These are phyloP conservation scores for Neodiprion virginianus DNA, from an alignment of 1,140 invertebrate genomes.

Conservation along the genomic window DNA sequence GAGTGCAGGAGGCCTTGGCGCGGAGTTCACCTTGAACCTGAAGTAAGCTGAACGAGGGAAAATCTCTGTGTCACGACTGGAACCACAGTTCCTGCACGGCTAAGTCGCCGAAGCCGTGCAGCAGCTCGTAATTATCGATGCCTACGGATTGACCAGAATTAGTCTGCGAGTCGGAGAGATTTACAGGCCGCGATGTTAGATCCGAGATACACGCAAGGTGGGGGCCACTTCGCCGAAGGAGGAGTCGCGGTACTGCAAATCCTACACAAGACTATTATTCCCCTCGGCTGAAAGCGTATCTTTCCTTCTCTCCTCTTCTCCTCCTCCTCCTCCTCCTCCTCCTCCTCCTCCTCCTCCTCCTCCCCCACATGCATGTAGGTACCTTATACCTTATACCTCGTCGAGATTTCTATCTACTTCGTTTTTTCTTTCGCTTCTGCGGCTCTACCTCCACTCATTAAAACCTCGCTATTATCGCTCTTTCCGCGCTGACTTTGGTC, in stretches of 20 bases:
- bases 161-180: conserved; percentile 1
- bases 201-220: neutral
- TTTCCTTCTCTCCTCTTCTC: neutral
- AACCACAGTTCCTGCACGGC: neutral
- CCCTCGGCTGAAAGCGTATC: neutral
- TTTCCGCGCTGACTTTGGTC: too few relatives aligned
- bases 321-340: neutral
- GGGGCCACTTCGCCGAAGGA: too few relatives aligned
- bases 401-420: too few relatives aligned
- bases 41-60: neutral
- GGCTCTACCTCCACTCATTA: too few relatives aligned
- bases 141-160: conserved; percentile 5
- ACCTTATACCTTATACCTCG: too few relatives aligned
- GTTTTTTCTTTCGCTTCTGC: too few relatives aligned
- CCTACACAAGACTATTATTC: neutral
- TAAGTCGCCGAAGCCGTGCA: neutral
- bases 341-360: neutral
- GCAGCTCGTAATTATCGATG: conserved; percentile 1
- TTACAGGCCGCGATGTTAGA: conserved; percentile 6
- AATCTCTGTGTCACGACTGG: conserved; percentile 1
- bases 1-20: neutral
- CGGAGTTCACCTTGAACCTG: neutral
- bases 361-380: neutral
- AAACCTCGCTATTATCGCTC: too few relatives aligned
- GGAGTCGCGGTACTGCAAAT: neutral